Evolutionary conservation across 2,888 invertebrate genomes (phyloP).

Genomic region (Macrosiphum euphorbiae): DNA sequence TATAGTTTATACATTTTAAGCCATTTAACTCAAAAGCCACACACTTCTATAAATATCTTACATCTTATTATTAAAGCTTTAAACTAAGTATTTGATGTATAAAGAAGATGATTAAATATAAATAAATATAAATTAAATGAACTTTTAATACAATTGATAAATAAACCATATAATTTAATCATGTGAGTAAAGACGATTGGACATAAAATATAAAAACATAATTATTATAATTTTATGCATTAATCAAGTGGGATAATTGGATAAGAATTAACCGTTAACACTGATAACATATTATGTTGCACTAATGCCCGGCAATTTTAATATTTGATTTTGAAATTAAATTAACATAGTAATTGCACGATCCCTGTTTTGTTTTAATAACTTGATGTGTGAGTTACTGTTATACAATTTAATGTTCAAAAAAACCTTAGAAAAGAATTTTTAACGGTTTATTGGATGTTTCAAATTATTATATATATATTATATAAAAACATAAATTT

Average conservation of each 20-base stretch:
- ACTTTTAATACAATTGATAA: not conserved
- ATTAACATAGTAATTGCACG: constrained; percentile 31
- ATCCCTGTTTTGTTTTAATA: constrained; percentile 32
- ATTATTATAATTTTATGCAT: not conserved
- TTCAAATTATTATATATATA: not conserved
- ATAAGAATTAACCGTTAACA: not conserved
- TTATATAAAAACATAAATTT: not conserved
- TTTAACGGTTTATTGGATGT: not conserved
- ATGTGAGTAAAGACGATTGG: not conserved
- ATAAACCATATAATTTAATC: not conserved
- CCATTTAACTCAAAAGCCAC: not conserved
- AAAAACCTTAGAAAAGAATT: not conserved
- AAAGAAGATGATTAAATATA: not conserved
- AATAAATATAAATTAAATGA: constrained; percentile 1
- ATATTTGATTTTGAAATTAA: constrained; percentile 27
- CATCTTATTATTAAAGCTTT: not conserved
- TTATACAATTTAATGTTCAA: not conserved
- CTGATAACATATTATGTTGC: constrained; percentile 16
- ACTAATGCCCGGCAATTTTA: constrained; percentile 45
- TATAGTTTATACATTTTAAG: not conserved
- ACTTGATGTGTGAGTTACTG: not conserved
- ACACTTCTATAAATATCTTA: not conserved
- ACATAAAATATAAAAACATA: not conserved
- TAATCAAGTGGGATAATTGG: not conserved
- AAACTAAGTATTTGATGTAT: constrained; percentile 20